A percentile compares a stretch with the other conserved stretches of the same genome.
Conservation (phyloP, 2,797 vertebrate species). For the Micromesistius poutassou region DNA sequence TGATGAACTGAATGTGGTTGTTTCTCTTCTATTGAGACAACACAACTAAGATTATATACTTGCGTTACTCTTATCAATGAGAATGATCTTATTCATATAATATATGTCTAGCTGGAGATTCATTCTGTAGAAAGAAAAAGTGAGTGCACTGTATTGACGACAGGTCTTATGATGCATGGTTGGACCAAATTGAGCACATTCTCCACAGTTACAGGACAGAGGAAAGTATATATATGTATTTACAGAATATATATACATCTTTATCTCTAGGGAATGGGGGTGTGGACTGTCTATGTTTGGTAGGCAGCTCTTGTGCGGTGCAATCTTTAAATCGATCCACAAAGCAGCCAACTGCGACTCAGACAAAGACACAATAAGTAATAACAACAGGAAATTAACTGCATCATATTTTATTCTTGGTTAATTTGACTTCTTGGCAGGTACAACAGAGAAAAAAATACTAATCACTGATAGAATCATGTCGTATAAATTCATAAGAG, state of each 20-base stretch:
- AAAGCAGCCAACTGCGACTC: constrained; percentile 24
- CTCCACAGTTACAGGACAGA: no score
- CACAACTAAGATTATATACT: neutral
- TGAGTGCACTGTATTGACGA: no score
- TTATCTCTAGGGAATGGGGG: neutral
- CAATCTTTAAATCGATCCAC: constrained; percentile 28
- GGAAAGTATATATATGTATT: neutral
- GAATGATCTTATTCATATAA: neutral
- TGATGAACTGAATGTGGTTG: neutral
- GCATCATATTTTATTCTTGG: constrained; percentile 53
- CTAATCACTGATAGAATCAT: constrained; percentile 40
- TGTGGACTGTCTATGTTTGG: neutral
- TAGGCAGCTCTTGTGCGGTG: neutral
- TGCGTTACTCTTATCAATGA: neutral
- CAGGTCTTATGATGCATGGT: no score
- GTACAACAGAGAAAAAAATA: constrained; percentile 57
- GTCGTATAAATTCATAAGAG: constrained; percentile 39
- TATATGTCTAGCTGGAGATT: neutral
- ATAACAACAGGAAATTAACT: constrained; percentile 55
- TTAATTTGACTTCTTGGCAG: constrained; percentile 59
- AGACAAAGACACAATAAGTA: constrained; percentile 47
- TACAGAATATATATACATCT: neutral
- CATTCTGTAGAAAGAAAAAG: no score
- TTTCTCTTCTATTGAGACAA: neutral
- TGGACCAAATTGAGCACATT: no score